Conservation (phyloP, 2,113 vertebrate genomes). For the Casuarius casuarius region DNA sequence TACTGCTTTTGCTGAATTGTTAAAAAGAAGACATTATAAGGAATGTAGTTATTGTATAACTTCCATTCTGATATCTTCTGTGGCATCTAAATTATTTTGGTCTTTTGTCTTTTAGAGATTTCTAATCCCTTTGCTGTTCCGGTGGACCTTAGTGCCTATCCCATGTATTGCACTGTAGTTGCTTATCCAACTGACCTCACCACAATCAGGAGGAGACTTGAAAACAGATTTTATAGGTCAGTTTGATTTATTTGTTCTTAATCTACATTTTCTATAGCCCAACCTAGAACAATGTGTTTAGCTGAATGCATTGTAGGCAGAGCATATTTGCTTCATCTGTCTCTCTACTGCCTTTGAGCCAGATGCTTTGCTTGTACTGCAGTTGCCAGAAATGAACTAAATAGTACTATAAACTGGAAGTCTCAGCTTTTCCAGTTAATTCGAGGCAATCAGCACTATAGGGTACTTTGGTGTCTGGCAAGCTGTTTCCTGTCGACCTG, state of each 20-base stretch:
- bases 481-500: background rate
- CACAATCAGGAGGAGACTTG: slow-evolving; percentile 90
- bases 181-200: slow-evolving; percentile 95
- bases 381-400: background rate
- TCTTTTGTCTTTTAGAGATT: slow-evolving; percentile 83
- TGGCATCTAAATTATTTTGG: background rate
- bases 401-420: background rate
- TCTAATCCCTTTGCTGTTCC: slow-evolving; percentile 92
- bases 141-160: slow-evolving; percentile 94
- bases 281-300: background rate
- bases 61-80: background rate
- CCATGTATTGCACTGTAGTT: slow-evolving; percentile 96
- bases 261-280: background rate
- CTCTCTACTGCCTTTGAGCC: background rate
- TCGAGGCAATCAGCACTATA: background rate
- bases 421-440: background rate
- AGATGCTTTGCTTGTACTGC: background rate
- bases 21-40: background rate
- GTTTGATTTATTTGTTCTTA: background rate
- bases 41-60: background rate
- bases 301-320: background rate
- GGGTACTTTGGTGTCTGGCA: background rate
- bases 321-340: background rate
- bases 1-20: background rate
- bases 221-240: slow-evolving; percentile 95